phyloP scores from a whole-genome alignment of 2,888 invertebrate genomes.

The Abrostola triplasia region DNA sequence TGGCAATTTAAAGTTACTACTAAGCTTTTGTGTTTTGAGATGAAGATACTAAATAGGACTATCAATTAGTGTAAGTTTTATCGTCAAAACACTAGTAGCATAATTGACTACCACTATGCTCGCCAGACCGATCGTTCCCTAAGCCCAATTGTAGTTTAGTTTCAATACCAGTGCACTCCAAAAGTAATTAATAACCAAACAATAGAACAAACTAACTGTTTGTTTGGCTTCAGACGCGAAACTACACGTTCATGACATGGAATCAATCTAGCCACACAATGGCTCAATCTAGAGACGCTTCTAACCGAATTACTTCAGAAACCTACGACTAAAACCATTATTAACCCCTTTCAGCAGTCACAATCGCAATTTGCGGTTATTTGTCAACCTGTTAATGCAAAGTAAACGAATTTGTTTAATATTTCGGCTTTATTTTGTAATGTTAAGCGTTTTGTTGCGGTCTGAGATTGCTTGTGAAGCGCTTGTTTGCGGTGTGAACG shows the following conservation, averaged over 20 bases:
- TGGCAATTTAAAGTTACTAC: background rate
- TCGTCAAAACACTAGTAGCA: too few species aligned
- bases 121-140: conserved; percentile 8
- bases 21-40: too few species aligned
- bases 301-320: conserved; percentile 78
- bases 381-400: conserved; percentile 68
- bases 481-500: conserved; percentile 64
- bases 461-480: conserved; percentile 67
- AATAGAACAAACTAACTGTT: conserved; percentile 55
- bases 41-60: too few species aligned
- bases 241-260: conserved; percentile 60
- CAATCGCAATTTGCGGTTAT: conserved; percentile 86
- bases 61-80: too few species aligned
- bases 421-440: conserved; percentile 75
- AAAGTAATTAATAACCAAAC: conserved; percentile 55
- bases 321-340: conserved; percentile 69
- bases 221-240: conserved; percentile 35
- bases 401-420: conserved; percentile 65
- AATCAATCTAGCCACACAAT: conserved; percentile 77
- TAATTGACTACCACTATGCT: too few species aligned
- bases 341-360: conserved; percentile 83
- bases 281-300: conserved; percentile 82
- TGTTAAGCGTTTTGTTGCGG: conserved; percentile 69
- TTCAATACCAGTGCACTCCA: conserved; percentile 41
- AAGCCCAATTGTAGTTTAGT: conserved; percentile 15